Evolutionary conservation across 1,140 invertebrate genomes (phyloP), one percentile per base, ranked within the genome.

Genomic region (Platyura marginata): DNA sequence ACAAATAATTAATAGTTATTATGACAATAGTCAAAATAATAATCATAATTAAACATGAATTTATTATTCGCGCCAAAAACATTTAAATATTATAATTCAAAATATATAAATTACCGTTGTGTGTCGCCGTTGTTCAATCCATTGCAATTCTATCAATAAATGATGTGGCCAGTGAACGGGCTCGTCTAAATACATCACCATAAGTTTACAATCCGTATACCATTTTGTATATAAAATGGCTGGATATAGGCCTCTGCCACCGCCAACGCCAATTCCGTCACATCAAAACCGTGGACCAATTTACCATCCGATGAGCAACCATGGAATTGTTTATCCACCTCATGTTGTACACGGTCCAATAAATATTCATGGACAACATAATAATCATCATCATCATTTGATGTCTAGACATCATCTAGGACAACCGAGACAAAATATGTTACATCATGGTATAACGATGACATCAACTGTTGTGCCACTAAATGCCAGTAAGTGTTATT

Each of bases 401-500:
- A 29, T 29, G 25, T 8, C 25, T 6, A 29, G 25, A 29, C 38
- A 21, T 10, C 38, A 22, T 40, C 20, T 13, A 23, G n/a, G 11
- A 13, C 38, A 21, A 13, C 19, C 19, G 21, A 18, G 38, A 10
- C 8, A 21, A 23, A 13, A 22, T 10, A 6, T 40, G n/a, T 13
- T 13, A 11, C 19, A 21, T 21, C 20, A 23, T 40, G 38, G 19
- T 5, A 21, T 21, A 3, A 18, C 21, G 3, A 18, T 40, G n/a
- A 13, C 21, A 22, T 23, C 38, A 10, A 21, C 10, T 22, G 19
- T 40, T 13, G 23, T 40, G 38, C 38, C 38, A 23, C 23, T 40
- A 23, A 40, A 40, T 40, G 38, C 38, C 8, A 40, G 38, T 40
- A 40, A 40, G 38, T 40, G n/a, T n/a, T n/a, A n/a, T n/a, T n/a